phyloP scores from a whole-genome alignment of 2,113 vertebrate species.

The Elephas maximus region DNA sequence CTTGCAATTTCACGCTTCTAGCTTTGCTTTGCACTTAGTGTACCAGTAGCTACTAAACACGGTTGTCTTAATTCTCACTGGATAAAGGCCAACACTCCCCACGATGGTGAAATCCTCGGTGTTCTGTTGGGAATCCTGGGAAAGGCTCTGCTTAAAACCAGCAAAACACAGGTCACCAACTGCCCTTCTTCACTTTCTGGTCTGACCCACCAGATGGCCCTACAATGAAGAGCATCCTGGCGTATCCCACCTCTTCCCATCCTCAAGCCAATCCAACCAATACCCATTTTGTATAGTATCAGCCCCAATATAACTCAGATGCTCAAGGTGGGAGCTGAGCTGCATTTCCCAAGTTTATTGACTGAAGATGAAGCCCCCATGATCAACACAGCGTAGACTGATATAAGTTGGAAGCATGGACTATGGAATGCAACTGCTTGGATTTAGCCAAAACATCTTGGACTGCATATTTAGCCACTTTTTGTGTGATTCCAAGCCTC shows the following conservation, averaged over 20 bases:
- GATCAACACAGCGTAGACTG: rapidly evolving
- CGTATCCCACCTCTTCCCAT: neutral
- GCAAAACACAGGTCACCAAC: neutral
- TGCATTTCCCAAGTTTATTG: neutral
- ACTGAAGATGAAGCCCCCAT: neutral
- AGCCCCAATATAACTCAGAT: neutral
- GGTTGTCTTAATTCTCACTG: neutral
- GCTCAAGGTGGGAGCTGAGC: neutral
- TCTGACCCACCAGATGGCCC: neutral
- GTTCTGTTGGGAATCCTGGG: neutral
- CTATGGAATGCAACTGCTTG: neutral
- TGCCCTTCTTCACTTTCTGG: neutral
- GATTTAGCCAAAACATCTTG: neutral
- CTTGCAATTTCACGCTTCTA: neutral
- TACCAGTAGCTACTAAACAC: neutral
- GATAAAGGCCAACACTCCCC: neutral
- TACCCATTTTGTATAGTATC: neutral
- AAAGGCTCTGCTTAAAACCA: neutral
- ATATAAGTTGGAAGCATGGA: neutral
- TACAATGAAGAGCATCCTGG: neutral
- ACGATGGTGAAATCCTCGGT: neutral
- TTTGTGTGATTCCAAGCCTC: neutral
- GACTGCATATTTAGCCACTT: neutral
- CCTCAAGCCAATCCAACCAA: neutral
- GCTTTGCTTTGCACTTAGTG: neutral